Percentiles rank a stretch among this genome's conserved stretches.
Evolutionary conservation across 1,140 invertebrate species (phyloP).

Genomic region (Orussus abietinus): DNA sequence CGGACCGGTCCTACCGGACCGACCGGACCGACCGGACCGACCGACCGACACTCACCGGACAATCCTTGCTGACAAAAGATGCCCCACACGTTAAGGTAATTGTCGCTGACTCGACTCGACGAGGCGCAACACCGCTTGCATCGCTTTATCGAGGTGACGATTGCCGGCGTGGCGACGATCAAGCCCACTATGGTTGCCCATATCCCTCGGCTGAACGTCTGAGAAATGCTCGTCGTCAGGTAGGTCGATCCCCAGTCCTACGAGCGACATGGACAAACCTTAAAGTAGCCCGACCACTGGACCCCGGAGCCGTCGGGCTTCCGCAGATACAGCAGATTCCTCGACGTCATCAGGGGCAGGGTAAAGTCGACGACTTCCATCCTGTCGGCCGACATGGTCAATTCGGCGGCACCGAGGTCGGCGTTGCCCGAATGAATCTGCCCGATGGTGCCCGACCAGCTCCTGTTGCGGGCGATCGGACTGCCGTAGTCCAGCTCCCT

Average conservation of each 20-base stretch:
- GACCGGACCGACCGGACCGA: no score
- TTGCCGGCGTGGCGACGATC: slow-evolving; percentile 17
- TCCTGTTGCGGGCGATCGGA: slow-evolving; percentile 12
- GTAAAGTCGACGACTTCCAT: slow-evolving; percentile 31
- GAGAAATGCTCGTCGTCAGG: neutral
- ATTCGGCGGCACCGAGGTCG: slow-evolving; percentile 29
- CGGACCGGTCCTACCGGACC: neutral
- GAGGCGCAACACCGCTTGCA: slow-evolving; percentile 9
- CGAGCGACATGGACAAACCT: slow-evolving; percentile 19
- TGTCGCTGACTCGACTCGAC: slow-evolving; percentile 15
- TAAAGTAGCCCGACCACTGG: slow-evolving; percentile 31
- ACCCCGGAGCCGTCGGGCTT: slow-evolving; percentile 11
- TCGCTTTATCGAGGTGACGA: slow-evolving; percentile 26
- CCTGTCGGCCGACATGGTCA: slow-evolving; percentile 28
- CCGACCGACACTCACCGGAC: slow-evolving; percentile 30
- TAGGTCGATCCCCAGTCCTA: no score
- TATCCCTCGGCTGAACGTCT: slow-evolving; percentile 23
- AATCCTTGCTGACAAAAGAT: slow-evolving; percentile 36
- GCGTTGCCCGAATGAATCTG: slow-evolving; percentile 16
- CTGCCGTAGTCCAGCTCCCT: slow-evolving; percentile 19
- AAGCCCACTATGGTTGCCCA: slow-evolving; percentile 24
- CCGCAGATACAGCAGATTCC: slow-evolving; percentile 26
- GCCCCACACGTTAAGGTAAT: slow-evolving; percentile 29
- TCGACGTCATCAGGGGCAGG: slow-evolving; percentile 27
- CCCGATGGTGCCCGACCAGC: slow-evolving; percentile 35